These are phyloP conservation scores for Grallaria varia DNA, from an alignment of 2,113 vertebrate species.

Conservation along the genomic window DNA sequence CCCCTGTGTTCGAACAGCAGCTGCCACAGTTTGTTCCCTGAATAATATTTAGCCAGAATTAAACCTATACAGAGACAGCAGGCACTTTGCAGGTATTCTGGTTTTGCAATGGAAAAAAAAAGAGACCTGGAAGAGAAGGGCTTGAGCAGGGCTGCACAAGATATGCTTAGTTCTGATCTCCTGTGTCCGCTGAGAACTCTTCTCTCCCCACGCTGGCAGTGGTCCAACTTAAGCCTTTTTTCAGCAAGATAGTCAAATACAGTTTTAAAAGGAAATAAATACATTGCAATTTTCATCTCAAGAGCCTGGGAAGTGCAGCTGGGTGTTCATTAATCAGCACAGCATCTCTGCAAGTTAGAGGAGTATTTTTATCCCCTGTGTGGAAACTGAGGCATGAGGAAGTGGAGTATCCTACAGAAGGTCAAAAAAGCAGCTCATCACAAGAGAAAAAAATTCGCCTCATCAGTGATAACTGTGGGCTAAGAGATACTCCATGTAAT, in stretches of 20 bases:
- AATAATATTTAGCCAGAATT: constrained; percentile 24
- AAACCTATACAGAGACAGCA: neutral
- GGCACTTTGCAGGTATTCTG: neutral
- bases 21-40: constrained; percentile 35
- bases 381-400: neutral
- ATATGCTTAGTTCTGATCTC: neutral
- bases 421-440: neutral
- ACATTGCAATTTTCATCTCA: constrained; percentile 4
- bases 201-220: neutral
- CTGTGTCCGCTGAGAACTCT: neutral
- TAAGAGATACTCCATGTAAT: neutral
- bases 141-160: neutral
- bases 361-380: neutral
- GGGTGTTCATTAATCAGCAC: neutral
- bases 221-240: constrained; percentile 1
- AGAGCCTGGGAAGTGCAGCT: neutral
- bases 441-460: neutral
- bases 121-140: neutral
- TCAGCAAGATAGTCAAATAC: neutral
- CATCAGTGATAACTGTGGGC: neutral
- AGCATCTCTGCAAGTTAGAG: neutral
- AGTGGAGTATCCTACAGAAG: neutral
- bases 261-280: constrained; percentile 5
- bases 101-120: neutral
- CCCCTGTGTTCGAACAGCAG: constrained; percentile 26